Base-by-base conservation (phyloP, 2,888 invertebrate genomes). In the Lamproptera curius region DNA sequence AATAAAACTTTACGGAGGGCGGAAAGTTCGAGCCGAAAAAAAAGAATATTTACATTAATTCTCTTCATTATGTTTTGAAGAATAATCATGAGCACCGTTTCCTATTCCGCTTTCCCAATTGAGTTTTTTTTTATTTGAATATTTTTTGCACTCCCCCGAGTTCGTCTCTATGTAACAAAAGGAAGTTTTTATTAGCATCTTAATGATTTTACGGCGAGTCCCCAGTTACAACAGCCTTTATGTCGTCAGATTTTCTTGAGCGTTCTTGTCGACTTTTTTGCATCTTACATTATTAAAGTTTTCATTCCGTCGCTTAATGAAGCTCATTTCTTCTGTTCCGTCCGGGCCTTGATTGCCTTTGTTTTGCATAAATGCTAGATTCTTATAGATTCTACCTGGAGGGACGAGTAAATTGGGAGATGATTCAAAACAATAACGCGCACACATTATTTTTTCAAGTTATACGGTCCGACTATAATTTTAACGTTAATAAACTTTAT, bases 41-140 rank as follows among this genome's bases (percentile, higher is more conserved):
- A 85, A 87, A 87, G 86, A 87, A 88, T 88, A 88, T 88, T 88
- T 88, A 88, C 88, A 88, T 88, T 87, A 88, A 88, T 88, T 88
- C 88, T 81, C 85, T 88, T 88, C 88, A 88, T 88, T 88, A 88
- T 87, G 88, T 88, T 88, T 88, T 87, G 86, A 84, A 84, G 88
- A 88, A 88, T 88, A 88, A 88, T 87, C 87, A 84, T 86, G 86
- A 85, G 68, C 73, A 76, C 74, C 78, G 77, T 76, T 77, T 77
- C 77, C 76, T 79, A 67, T 76, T 79, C 80, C 76, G 73, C 76
- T 80, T 69, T 77, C 76, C 73, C 84, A 78, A 86, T 86, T 78
- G 88, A 84, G 85, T 85, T 88, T 87, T 41, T 87, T 40, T 50
- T 88, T 87, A 87, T 88, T 88, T 87, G 88, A 88, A 85, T 86